Conservation (phyloP, 1,140 invertebrate species). For the Hyles vespertilio region DNA sequence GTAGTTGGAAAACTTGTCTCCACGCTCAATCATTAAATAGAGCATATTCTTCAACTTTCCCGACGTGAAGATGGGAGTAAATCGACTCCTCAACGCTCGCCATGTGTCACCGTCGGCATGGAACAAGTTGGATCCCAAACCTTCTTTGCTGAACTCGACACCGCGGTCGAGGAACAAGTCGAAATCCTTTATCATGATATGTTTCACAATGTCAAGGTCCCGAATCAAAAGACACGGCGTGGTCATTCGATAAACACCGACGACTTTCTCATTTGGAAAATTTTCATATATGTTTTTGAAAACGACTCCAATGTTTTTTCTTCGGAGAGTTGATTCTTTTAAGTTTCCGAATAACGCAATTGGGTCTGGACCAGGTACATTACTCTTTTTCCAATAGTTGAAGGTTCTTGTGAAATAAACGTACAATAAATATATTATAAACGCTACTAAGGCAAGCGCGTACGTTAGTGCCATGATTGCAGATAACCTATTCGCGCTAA, state of each 20-base stretch:
- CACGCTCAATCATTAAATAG: constrained; percentile 46
- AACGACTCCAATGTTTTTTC: constrained; percentile 21
- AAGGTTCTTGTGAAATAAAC: constrained; percentile 29
- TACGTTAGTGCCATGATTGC: constrained; percentile 3
- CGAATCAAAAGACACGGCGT: constrained; percentile 72
- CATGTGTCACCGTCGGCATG: constrained; percentile 72
- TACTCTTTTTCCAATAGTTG: constrained; percentile 31
- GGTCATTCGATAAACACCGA: constrained; percentile 49
- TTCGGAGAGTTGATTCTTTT: constrained; percentile 21
- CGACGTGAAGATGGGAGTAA: constrained; percentile 77
- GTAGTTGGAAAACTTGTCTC: constrained; percentile 42
- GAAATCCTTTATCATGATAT: constrained; percentile 78
- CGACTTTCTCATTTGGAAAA: constrained; percentile 41
- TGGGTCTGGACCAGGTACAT: constrained; percentile 27
- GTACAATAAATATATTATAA: constrained; percentile 13
- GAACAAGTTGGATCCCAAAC: constrained; percentile 65
- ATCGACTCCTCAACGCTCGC: constrained; percentile 72
- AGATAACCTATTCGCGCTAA: too few relatives aligned
- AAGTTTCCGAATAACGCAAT: constrained; percentile 31
- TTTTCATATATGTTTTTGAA: constrained; percentile 32
- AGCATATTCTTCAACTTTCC: constrained; percentile 78
- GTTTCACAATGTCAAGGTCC: constrained; percentile 78
- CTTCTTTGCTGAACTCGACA: constrained; percentile 68
- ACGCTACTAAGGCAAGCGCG: neutral
- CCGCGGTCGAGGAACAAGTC: constrained; percentile 72